Evolutionary conservation across 2,797 vertebrate genomes (phyloP).

Genomic region (Anas flavirostris): DNA sequence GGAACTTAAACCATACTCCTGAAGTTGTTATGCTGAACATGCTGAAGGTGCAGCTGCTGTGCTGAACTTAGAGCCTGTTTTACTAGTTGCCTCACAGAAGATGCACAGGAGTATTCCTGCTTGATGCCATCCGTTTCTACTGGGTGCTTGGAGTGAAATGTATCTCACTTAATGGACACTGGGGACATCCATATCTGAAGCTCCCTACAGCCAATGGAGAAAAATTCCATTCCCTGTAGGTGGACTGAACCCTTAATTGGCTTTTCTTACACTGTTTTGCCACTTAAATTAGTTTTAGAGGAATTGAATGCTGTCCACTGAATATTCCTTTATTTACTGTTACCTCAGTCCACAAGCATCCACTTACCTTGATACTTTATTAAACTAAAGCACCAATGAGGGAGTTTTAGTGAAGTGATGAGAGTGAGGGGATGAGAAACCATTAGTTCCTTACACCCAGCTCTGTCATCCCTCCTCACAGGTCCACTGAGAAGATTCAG

Average conservation of each 20-base stretch:
- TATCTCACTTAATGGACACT: fast-evolving
- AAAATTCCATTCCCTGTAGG: background rate
- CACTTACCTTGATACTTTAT: background rate
- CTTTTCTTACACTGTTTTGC: background rate
- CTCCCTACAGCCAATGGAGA: background rate
- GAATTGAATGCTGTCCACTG: background rate
- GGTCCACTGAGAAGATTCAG: background rate
- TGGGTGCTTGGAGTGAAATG: background rate
- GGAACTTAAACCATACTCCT: background rate
- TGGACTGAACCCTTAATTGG: background rate
- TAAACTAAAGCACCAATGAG: background rate
- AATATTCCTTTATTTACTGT: background rate
- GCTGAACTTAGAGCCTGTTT: background rate
- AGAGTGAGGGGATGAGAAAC: background rate
- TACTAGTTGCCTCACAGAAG: background rate
- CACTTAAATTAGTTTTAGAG: background rate
- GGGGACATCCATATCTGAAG: background rate
- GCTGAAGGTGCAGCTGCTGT: background rate
- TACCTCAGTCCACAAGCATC: background rate
- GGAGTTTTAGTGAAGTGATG: background rate
- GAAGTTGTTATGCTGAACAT: background rate
- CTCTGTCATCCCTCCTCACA: background rate
- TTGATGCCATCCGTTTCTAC: background rate
- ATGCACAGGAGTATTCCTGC: background rate
- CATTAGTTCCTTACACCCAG: background rate